Evolutionary conservation across 2,797 vertebrate species (phyloP), one percentile per base, ranked within the genome.

Genomic region (Masticophis lateralis): DNA sequence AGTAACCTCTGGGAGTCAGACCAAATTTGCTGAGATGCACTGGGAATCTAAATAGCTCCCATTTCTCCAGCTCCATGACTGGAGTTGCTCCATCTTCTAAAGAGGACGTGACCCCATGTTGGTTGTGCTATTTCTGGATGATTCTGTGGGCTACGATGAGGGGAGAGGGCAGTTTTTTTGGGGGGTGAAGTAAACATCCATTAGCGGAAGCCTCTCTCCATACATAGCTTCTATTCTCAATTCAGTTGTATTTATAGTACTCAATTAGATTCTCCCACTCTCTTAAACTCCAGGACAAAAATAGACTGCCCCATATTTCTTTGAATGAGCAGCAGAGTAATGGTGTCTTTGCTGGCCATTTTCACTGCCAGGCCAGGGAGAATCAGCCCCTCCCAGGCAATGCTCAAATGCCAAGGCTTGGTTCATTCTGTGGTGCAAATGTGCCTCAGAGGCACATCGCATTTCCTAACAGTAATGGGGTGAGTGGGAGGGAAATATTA

Each of bases 221-320:
- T 86, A 53, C 91, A 91, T 0, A 0, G 90, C 51, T 87, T 0
- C 12, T 63, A 91, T 56, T 87, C 87, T 95, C 3, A 5, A 92
- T 95, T 93, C 14, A 0, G 74, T 53, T 27, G 4, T 87, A 9
- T 92, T 89, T 89, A 93, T 95, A 95, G 93, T 93, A 56, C 92
- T 92, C 95, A 95, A 96, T 95, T 92, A 95, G 88, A 92, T 61
- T 32, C 90, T 95, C 55, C 74, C 94, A 88, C 83, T 94, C 94
- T 96, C 93, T 90, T 92, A 93, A 96, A 94, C 92, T n/a, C 69
- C 18, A 92, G 90, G 94, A 83, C 89, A 83, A 94, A 96, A 97
- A 96, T 91, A 96, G 95, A 59, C 66, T 61, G 86, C 47, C 66
- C 87, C 93, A 47, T 87, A 87, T 93, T 96, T 95, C 94, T 95